A percentile compares a stretch with the other conserved stretches of the same genome.
phyloP scores from a whole-genome alignment of 2,113 vertebrate genomes.

The Amphiprion percula region DNA sequence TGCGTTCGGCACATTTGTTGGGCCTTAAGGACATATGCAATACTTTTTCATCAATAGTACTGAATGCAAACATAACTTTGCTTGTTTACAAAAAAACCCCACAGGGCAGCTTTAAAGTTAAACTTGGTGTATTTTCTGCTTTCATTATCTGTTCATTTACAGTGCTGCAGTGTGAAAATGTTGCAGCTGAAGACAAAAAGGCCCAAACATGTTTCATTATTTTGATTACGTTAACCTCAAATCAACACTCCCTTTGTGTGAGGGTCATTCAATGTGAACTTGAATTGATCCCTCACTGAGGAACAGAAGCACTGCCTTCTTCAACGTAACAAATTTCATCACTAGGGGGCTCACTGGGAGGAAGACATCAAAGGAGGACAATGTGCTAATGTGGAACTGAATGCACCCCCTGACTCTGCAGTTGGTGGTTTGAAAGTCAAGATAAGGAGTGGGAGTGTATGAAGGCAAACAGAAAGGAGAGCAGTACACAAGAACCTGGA shows the following conservation, averaged over 20 bases:
- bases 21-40: neutral
- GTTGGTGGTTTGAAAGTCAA: conserved; percentile 58
- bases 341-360: conserved; percentile 57
- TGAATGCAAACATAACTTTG: conserved; percentile 12
- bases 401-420: conserved; percentile 48
- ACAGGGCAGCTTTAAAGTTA: conserved; percentile 24
- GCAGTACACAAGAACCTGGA: conserved; percentile 36
- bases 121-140: neutral
- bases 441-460: conserved; percentile 57
- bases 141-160: conserved; percentile 5
- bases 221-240: neutral
- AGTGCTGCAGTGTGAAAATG: neutral
- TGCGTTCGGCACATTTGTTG: neutral
- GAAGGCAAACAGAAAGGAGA: conserved; percentile 19
- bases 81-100: conserved; percentile 35
- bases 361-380: conserved; percentile 71
- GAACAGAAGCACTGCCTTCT: conserved; percentile 29
- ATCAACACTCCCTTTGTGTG: neutral
- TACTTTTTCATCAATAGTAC: neutral
- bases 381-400: conserved; percentile 64
- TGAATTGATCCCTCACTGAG: conserved; percentile 16
- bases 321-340: conserved; percentile 42
- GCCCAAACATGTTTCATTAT: neutral
- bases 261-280: conserved; percentile 37
- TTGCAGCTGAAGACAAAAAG: neutral